phyloP scores from a whole-genome alignment of 2,113 vertebrate genomes.

The Chitala chitala region DNA sequence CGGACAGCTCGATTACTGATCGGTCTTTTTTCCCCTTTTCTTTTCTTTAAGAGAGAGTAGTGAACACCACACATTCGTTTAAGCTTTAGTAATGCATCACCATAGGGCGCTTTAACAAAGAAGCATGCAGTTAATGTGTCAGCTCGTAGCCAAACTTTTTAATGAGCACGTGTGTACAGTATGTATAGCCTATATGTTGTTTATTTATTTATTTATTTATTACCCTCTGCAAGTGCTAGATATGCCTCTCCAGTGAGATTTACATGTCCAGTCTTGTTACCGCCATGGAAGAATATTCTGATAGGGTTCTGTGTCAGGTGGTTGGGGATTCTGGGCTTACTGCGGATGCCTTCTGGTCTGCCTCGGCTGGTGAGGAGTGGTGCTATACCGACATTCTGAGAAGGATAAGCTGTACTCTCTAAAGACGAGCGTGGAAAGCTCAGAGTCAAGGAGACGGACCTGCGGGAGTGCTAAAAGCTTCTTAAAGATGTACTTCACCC shows the following conservation, averaged over 20 bases:
- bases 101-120: too few relatives aligned
- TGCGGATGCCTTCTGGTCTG: conserved; percentile 3
- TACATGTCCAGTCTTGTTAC: background rate
- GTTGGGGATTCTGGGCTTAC: background rate
- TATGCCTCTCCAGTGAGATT: background rate
- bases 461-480: background rate
- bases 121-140: too few relatives aligned
- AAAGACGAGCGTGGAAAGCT: background rate
- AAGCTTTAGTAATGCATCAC: too few relatives aligned
- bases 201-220: background rate
- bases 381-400: background rate
- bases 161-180: too few relatives aligned
- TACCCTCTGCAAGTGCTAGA: conserved; percentile 39
- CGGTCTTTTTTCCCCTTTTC: too few relatives aligned
- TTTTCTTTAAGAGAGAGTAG: too few relatives aligned
- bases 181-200: too few relatives aligned
- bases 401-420: background rate
- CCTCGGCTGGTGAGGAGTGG: background rate
- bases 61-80: too few relatives aligned
- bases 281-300: background rate
- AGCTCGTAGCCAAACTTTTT: background rate
- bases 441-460: background rate
- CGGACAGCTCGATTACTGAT: too few relatives aligned
- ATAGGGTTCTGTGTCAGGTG: background rate
- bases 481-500: background rate